phyloP scores from a whole-genome alignment of 1,140 invertebrate species.

The Papilio machaon region DNA sequence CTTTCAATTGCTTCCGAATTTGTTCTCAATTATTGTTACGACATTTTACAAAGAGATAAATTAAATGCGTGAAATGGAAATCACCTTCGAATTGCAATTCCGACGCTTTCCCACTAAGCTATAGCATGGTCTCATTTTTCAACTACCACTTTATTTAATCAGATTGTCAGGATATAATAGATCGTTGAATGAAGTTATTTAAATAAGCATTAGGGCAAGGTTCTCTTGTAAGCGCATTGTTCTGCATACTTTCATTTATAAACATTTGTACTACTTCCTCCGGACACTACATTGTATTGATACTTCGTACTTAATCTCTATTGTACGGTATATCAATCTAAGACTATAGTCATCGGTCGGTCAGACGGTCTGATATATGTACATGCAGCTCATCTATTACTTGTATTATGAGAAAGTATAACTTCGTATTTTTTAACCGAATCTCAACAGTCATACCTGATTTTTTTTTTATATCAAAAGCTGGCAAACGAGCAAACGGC shows the following conservation, averaged over 20 bases:
- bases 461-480: too few relatives aligned
- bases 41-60: neutral
- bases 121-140: neutral
- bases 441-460: too few relatives aligned
- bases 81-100: neutral
- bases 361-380: too few relatives aligned
- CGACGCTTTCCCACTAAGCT: neutral
- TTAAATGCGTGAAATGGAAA: neutral
- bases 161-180: neutral
- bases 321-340: conserved; percentile 9
- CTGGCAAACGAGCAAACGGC: too few relatives aligned
- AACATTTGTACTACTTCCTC: conserved; percentile 27
- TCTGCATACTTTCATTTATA: conserved; percentile 19
- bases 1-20: too few relatives aligned
- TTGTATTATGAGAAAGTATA: too few relatives aligned
- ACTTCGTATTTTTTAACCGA: too few relatives aligned
- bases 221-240: conserved; percentile 24
- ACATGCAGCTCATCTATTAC: too few relatives aligned
- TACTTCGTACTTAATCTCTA: neutral
- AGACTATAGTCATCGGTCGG: conserved; percentile 22
- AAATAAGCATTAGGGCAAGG: conserved; percentile 10
- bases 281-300: neutral
- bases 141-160: neutral
- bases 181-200: conserved; percentile 19
- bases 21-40: neutral